These are phyloP conservation scores for Phthorimaea operculella DNA, from an alignment of 1,140 invertebrate species.

Conservation along the genomic window DNA sequence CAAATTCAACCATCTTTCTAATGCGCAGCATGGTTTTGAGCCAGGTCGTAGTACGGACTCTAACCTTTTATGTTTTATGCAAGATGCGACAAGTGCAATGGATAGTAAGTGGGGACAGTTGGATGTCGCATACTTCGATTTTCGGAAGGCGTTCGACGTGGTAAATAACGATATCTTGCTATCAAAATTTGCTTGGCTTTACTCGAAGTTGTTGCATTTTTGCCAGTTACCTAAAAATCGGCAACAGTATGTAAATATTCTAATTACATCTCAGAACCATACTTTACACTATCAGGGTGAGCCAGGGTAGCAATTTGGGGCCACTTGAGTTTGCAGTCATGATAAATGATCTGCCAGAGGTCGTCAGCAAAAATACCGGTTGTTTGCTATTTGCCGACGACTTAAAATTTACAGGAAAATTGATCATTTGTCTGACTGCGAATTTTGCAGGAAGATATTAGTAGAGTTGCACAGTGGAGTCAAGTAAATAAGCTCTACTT, in stretches of 20 bases:
- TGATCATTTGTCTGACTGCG: not conserved
- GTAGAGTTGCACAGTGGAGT: not conserved
- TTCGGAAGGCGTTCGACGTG: not conserved
- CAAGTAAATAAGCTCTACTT: not conserved
- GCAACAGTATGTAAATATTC: not conserved
- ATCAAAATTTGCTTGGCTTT: not conserved
- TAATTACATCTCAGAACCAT: not conserved
- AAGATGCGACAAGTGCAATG: no score
- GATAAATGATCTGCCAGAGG: constrained; percentile 1
- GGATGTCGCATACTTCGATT: constrained; percentile 2
- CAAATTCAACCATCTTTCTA: no score
- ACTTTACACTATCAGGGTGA: not conserved
- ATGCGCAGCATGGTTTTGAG: no score
- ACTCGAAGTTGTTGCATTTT: constrained; percentile 1
- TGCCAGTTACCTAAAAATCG: not conserved
- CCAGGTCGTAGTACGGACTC: no score
- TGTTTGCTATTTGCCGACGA: not conserved
- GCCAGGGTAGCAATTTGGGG: constrained; percentile 3
- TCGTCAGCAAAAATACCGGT: not conserved
- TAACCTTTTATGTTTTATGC: no score
- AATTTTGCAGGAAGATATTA: not conserved
- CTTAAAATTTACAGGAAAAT: not conserved
- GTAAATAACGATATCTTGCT: not conserved
- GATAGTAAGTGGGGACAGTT: not conserved
- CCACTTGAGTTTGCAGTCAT: not conserved